These are phyloP conservation scores for Bovichtus diacanthus DNA, from an alignment of 2,797 vertebrate genomes.

Conservation along the genomic window DNA sequence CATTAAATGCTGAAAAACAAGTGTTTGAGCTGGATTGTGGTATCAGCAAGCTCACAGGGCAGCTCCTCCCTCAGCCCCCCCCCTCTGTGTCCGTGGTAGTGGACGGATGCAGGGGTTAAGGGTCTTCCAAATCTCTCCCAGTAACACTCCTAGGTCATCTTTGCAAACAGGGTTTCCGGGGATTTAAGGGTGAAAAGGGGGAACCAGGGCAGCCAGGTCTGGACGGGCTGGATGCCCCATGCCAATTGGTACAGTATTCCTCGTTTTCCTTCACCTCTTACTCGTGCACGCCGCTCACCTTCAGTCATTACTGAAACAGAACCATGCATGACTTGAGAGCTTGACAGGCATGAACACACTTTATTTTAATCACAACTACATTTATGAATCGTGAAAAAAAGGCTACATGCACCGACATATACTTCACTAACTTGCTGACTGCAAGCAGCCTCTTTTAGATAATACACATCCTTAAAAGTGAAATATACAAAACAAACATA, in stretches of 20 bases:
- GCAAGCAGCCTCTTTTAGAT: conserved; percentile 70
- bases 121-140: conserved; percentile 86
- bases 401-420: conserved; percentile 1
- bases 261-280: conserved; percentile 92
- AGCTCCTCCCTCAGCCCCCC: conserved; percentile 79
- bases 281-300: conserved; percentile 89
- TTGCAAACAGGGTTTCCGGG: conserved; percentile 99
- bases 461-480: conserved; percentile 13
- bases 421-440: conserved; percentile 67
- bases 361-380: conserved; percentile 28
- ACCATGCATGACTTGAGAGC: conserved; percentile 68
- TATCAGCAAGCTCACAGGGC: conserved; percentile 69
- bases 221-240: conserved; percentile 99
- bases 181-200: conserved; percentile 99
- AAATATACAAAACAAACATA: conserved; percentile 22
- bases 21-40: conserved; percentile 42
- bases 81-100: conserved; percentile 52
- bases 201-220: conserved; percentile 99
- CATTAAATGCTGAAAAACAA: conserved; percentile 12
- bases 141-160: conserved; percentile 99
- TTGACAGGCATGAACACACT: conserved; percentile 43
- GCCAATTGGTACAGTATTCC: conserved; percentile 99
- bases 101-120: conserved; percentile 65
- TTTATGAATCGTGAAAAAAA: neutral
- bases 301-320: conserved; percentile 52